Base-by-base conservation (phyloP, 2,888 invertebrate genomes). In the Xestia xanthographa region DNA sequence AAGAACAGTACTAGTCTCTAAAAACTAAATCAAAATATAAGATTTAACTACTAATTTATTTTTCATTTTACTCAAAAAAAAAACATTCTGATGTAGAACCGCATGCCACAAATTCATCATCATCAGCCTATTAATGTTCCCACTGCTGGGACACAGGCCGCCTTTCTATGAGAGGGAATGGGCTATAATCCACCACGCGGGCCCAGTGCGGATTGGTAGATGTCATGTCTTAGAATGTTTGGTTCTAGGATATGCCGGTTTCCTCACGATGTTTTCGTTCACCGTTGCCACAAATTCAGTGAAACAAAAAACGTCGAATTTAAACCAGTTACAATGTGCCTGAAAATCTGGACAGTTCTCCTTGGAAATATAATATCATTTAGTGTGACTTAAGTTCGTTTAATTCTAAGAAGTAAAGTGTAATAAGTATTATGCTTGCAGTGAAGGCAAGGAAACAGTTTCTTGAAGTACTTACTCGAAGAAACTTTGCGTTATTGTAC, bases 401-500 rank as follows among this genome's bases (percentile, higher is more conserved):
- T 50, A 50, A 50, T 71, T 80, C 38, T 29, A 22, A 56, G 63
- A 34, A 80, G 34, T 66, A 65, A 82, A 74, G 67, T 56, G 41
- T 66, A 65, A 75, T 79, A n/a, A n/a, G n/a, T n/a, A 67, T 48
- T 22, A 82, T 14, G 41, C 9, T 56, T 22, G n/a, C 12, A 45
- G 38, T 41, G 43, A 29, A 76, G 38, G 22, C 41, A 45, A 45
- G 60, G 48, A 38, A 68, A 62, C 68, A 75, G 62, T 53, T 43
- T 29, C 41, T 72, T 38, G 38, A 50, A 75, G 60, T 48, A 62
- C 67, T 53, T 58, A 62, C 71, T 69, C 45, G 41, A 69, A 56
- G 82, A 72, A 84, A 80, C 69, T 80, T 72, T 14, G 43, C 60
- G 58, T 17, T 2, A 29, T 72, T 45, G 29, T 65, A 62, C 29